Conservation (phyloP, 2,113 vertebrate genomes). For the Rhodinocichla rosea region DNA sequence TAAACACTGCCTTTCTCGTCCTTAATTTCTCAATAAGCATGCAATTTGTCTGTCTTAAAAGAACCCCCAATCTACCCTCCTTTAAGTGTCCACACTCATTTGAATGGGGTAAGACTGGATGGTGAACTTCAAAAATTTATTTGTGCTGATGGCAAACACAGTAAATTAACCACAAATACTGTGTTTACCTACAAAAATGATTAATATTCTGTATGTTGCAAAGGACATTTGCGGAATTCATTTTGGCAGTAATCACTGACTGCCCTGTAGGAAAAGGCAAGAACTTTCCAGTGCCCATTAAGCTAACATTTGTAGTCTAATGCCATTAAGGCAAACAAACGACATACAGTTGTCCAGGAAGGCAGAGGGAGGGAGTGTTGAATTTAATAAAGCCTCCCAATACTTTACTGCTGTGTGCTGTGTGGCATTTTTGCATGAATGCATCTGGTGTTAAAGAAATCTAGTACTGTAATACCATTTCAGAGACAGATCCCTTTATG, state of each 20-base stretch:
- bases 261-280: background rate
- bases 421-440: background rate
- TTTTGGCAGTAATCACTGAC: background rate
- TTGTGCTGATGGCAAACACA: background rate
- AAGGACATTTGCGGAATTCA: background rate
- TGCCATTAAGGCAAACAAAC: background rate
- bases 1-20: background rate
- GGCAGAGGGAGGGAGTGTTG: background rate
- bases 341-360: background rate
- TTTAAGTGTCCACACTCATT: background rate
- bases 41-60: background rate
- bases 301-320: background rate
- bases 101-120: background rate
- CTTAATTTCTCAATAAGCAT: background rate
- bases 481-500: background rate
- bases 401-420: background rate
- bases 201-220: background rate
- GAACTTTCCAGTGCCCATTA: background rate
- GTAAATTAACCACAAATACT: background rate
- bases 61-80: background rate
- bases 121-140: background rate
- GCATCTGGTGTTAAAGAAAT: background rate
- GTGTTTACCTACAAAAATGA: background rate
- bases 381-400: slow-evolving; percentile 14
- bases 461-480: background rate